These are phyloP conservation scores for Melikaiella ostensackeni DNA, from an alignment of 2,888 invertebrate species.

Conservation along the genomic window DNA sequence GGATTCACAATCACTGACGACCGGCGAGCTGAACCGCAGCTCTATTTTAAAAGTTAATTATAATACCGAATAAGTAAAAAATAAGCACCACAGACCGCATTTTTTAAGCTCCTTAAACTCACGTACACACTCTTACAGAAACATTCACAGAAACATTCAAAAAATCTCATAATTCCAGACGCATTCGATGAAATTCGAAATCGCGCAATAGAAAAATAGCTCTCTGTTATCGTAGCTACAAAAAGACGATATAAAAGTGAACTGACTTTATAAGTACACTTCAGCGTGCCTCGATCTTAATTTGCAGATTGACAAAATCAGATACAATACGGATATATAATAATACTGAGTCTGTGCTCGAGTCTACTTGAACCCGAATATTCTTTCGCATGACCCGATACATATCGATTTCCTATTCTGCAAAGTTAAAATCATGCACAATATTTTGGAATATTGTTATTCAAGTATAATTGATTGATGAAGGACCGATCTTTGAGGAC, in stretches of 20 bases:
- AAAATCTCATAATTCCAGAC: neutral
- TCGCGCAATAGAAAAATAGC: constrained; percentile 15
- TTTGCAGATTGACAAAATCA: neutral
- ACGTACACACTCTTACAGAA: neutral
- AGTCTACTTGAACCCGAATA: neutral
- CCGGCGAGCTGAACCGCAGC: neutral
- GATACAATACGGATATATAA: constrained; percentile 47
- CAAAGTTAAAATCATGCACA: neutral
- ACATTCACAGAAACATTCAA: constrained; percentile 1
- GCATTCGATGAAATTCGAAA: constrained; percentile 5
- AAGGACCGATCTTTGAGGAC: neutral
- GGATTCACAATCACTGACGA: neutral
- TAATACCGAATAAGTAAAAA: neutral
- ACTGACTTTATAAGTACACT: constrained; percentile 20
- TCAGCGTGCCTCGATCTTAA: neutral
- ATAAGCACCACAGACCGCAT: constrained; percentile 9
- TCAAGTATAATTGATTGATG: neutral
- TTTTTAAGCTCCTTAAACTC: constrained; percentile 1
- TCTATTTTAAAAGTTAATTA: neutral
- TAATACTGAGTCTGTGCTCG: constrained; percentile 57
- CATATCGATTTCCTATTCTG: neutral
- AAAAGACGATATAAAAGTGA: constrained; percentile 27
- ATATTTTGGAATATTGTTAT: neutral
- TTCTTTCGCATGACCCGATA: neutral
- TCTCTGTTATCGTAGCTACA: neutral